A percentile compares a stretch with the other conserved stretches of the same genome.
Evolutionary conservation across 2,888 invertebrate species (phyloP).

Genomic region (Lobophora halterata): DNA sequence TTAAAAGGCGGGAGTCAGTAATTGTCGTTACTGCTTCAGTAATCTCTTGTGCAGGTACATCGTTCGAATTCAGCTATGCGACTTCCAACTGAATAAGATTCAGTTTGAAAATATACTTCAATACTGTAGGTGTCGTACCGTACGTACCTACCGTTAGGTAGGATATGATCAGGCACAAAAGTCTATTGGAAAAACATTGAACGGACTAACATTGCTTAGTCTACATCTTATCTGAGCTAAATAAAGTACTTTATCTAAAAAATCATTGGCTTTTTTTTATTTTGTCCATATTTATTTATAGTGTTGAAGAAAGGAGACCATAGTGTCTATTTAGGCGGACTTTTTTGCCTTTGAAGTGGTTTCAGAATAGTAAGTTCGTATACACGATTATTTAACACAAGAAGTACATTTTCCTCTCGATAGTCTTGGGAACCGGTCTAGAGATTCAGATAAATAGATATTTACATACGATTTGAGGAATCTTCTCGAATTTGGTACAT

Average conservation of each 20-base stretch:
- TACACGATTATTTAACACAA: too few species aligned
- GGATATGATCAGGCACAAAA: constrained; percentile 16
- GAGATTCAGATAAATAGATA: constrained; percentile 35
- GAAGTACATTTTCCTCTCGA: constrained; percentile 12
- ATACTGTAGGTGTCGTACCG: constrained; percentile 18
- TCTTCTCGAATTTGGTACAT: constrained; percentile 21
- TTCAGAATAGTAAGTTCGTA: too few species aligned
- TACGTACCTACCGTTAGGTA: constrained; percentile 5
- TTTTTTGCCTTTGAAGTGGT: too few species aligned
- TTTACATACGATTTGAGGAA: constrained; percentile 39
- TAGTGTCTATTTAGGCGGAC: too few species aligned
- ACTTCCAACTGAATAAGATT: constrained; percentile 45
- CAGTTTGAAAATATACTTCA: constrained; percentile 36
- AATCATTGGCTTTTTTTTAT: not conserved
- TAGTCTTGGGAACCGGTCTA: constrained; percentile 27
- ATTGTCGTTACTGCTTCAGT: too few species aligned
- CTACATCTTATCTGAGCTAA: not conserved
- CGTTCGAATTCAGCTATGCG: constrained; percentile 38
- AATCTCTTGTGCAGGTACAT: too few species aligned
- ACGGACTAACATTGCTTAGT: too few species aligned
- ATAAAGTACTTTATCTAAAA: too few species aligned
- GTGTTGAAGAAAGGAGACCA: too few species aligned
- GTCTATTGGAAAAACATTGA: not conserved
- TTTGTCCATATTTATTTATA: too few species aligned
- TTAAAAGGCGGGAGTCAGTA: too few species aligned